These are phyloP conservation scores for Eidolon helvum DNA, from an alignment of 2,113 vertebrate species.

Conservation along the genomic window DNA sequence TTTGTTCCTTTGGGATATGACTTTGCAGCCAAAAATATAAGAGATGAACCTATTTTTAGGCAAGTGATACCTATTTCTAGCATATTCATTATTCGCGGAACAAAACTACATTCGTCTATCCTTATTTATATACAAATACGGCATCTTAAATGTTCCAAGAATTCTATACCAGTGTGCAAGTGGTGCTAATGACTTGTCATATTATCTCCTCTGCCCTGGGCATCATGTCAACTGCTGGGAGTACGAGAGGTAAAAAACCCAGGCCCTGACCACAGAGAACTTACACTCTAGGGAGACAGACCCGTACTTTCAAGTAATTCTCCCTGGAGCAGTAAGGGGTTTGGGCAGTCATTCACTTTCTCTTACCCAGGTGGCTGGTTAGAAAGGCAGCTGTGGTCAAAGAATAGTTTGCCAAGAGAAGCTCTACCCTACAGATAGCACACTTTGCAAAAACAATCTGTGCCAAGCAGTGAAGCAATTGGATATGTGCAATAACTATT, in stretches of 20 bases:
- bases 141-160: not conserved
- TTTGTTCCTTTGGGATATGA: not conserved
- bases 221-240: not conserved
- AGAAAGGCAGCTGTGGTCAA: not conserved
- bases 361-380: not conserved
- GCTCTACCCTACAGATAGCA: not conserved
- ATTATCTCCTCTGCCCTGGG: not conserved
- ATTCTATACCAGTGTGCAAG: not conserved
- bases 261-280: not conserved
- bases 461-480: not conserved
- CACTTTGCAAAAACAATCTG: not conserved
- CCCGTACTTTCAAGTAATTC: accelerated
- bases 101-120: not conserved
- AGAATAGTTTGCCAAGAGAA: not conserved
- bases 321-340: not conserved
- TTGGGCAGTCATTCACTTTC: not conserved
- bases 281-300: not conserved
- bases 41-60: conserved; percentile 17
- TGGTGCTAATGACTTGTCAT: not conserved
- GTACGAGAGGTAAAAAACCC: not conserved
- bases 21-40: not conserved
- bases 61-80: not conserved
- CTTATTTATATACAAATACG: not conserved
- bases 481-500: not conserved
- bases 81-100: not conserved